phyloP scores from a whole-genome alignment of 2,113 vertebrate species.

The Passer domesticus region DNA sequence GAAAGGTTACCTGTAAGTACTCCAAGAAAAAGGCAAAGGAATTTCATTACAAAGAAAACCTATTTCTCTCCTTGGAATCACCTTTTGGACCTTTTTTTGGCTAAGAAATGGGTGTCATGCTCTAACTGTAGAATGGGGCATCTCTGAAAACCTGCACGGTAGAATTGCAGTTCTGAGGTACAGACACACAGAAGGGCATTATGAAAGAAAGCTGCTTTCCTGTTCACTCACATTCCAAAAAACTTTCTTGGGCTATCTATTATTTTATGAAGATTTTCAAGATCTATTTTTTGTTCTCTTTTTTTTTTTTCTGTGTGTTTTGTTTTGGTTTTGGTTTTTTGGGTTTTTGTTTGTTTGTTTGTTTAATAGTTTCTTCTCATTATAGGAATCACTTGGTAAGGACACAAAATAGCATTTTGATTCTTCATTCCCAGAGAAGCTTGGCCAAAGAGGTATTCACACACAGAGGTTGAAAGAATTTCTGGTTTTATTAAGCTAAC shows the following conservation, averaged over 20 bases:
- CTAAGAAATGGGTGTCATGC: background rate
- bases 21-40: background rate
- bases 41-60: background rate
- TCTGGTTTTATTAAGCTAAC: background rate
- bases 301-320: background rate
- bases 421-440: background rate
- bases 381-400: background rate
- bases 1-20: background rate
- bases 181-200: accelerated
- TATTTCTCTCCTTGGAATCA: background rate
- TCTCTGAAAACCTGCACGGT: background rate
- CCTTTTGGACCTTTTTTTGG: background rate
- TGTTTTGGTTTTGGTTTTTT: background rate
- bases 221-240: background rate
- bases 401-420: background rate
- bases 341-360: background rate
- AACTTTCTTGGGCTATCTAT: background rate
- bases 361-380: background rate
- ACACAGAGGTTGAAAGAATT: background rate
- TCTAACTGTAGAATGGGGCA: background rate
- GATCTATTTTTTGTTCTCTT: background rate
- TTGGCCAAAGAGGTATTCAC: background rate
- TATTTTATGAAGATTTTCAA: background rate
- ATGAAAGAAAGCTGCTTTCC: background rate
- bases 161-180: background rate